Evolutionary conservation across 2,888 invertebrate species (phyloP).

Genomic region (Acanthoscelides obtectus): DNA sequence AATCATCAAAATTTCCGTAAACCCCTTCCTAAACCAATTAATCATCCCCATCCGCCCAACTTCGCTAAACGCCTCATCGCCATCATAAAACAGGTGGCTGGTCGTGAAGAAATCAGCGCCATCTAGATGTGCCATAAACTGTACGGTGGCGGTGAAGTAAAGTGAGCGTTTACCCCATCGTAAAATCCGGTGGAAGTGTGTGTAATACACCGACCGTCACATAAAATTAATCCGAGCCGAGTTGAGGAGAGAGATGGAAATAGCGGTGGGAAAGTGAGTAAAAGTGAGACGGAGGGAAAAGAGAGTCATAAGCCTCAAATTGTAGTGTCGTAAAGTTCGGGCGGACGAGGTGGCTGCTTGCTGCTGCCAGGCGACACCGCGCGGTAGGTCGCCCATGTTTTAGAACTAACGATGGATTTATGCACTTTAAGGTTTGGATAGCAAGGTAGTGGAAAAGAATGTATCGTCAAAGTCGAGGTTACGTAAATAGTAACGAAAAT

Average conservation of each 20-base stretch:
- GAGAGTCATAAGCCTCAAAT: constrained; percentile 46
- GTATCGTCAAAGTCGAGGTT: too few species aligned
- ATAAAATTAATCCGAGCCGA: constrained; percentile 43
- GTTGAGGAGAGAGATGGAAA: constrained; percentile 23
- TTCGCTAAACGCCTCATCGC: too few species aligned
- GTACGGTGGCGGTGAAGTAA: constrained; percentile 43
- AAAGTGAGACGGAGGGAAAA: constrained; percentile 37
- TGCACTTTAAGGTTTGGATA: not conserved
- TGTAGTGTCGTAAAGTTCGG: constrained; percentile 45
- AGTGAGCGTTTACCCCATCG: constrained; percentile 47
- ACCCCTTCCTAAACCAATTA: too few species aligned
- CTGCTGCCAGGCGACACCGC: not conserved
- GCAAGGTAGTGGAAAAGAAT: too few species aligned
- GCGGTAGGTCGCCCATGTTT: not conserved
- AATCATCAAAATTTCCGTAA: too few species aligned
- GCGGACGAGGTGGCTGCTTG: constrained; percentile 34
- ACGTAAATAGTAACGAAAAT: too few species aligned
- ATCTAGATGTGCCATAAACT: constrained; percentile 45
- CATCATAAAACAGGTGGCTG: constrained; percentile 35
- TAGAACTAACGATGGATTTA: not conserved
- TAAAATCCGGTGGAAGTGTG: constrained; percentile 47
- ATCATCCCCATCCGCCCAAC: too few species aligned
- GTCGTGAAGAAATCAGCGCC: constrained; percentile 42
- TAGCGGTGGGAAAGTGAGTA: constrained; percentile 11
- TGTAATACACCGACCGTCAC: constrained; percentile 49